Evolutionary conservation across 2,113 vertebrate genomes (phyloP), one percentile per base, ranked within the genome.

Genomic region (Podocnemis expansa): DNA sequence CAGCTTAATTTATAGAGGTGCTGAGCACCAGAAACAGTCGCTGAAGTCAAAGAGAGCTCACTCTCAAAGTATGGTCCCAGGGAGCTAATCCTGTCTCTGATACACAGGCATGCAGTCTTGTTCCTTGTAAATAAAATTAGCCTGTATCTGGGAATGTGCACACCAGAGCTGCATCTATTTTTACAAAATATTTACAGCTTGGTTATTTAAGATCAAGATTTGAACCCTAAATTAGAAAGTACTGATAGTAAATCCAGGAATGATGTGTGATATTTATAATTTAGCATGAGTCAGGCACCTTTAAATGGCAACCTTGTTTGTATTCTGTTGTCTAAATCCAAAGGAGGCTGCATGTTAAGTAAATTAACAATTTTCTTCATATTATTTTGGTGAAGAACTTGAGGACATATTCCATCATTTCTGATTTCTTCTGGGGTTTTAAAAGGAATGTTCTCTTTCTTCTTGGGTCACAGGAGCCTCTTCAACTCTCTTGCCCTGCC

Each of bases 221-320:
- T 92, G 73, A 97, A 95, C 85, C 84, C 82, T 38, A 85, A 97
- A 86, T 88, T 91, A 96, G 94, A 97, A 52, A 88, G 75, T 73
- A 76, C 31, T 9, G 81, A 93, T n/a, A 96, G 91, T 95, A 96
- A 95, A 95, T 45, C 34, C 95, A 94, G 90, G 58, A 92, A 83
- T 56, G 78, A 78, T 76, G 55, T 91, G 75, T 83, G 85, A 83
- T 83, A 55, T 93, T 91, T 94, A 87, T 94, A 96, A 97, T 94
- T 94, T 75, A 94, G 31, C 63, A 14, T 91, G n/a, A 81, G 80
- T 55, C 82, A 95, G 93, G 89, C 67, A 94, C 58, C 78, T 78
- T 94, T 84, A 80, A 83, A 87, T 24, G 56, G 43, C 5, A 54
- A 92, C 91, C 78, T 84, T 92, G 13, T 84, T 73, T 89, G 84